phyloP scores from a whole-genome alignment of 2,797 vertebrate genomes.

The Crenuchus spilurus region DNA sequence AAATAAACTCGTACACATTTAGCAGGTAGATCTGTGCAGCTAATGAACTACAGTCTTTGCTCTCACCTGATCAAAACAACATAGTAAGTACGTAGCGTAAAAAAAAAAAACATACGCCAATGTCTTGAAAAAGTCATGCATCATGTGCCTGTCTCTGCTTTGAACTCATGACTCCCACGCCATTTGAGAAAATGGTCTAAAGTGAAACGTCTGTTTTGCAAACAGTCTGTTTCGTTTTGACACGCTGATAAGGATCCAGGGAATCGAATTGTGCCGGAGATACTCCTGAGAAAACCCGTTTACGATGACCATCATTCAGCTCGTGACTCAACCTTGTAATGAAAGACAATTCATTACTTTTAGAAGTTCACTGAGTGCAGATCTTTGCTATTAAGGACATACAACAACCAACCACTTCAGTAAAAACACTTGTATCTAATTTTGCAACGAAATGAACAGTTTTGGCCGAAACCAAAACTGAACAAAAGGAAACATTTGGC shows the following conservation, averaged over 20 bases:
- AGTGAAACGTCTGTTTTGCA: constrained; percentile 7
- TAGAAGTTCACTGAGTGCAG: background rate
- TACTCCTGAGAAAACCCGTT: background rate
- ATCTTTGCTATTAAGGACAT: background rate
- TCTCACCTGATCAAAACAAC: background rate
- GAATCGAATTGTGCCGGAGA: background rate
- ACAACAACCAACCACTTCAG: no score
- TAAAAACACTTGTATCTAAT: no score
- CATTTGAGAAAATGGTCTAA: constrained; percentile 3
- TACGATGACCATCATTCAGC: background rate
- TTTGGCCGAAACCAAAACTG: no score
- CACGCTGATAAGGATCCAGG: background rate
- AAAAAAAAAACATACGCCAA: background rate
- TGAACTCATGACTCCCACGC: background rate
- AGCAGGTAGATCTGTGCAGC: background rate
- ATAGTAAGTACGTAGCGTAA: background rate
- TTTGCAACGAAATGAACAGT: no score
- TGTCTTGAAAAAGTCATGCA: background rate
- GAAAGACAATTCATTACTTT: no score
- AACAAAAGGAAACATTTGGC: no score
- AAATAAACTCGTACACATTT: background rate
- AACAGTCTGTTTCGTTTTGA: constrained; percentile 15
- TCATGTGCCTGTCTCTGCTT: background rate
- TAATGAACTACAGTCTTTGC: background rate
- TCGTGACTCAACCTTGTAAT: background rate